Percentiles rank a stretch among this genome's conserved stretches.
phyloP scores from a whole-genome alignment of 2,113 vertebrate species.

The Spea multiplicata region DNA sequence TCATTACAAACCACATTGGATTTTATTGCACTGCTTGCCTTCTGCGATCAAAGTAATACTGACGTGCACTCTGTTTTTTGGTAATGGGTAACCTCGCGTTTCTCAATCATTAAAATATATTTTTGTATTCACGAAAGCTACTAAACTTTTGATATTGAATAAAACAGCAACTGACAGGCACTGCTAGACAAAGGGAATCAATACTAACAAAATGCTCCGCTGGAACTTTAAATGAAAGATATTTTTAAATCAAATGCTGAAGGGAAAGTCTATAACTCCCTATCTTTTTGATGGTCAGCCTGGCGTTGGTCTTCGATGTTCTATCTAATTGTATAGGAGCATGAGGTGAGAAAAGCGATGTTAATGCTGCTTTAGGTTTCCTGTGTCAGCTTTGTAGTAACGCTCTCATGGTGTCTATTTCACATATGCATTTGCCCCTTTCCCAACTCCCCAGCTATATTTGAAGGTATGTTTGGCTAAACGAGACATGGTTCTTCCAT shows the following conservation, averaged over 20 bases:
- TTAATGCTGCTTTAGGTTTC: no score
- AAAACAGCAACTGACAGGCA: constrained; percentile 12
- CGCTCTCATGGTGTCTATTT: no score
- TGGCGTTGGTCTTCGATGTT: not conserved
- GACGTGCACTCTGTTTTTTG: no score
- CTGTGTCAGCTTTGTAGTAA: no score
- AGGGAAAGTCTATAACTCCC: not conserved
- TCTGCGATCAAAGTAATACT: no score
- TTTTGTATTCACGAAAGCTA: constrained; percentile 4
- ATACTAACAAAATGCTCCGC: constrained; percentile 30
- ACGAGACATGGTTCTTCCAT: no score
- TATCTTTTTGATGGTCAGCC: not conserved
- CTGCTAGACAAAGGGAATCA: constrained; percentile 24
- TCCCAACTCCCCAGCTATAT: no score
- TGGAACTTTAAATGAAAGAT: constrained; percentile 19
- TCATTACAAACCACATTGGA: no score
- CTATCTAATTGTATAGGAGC: not conserved
- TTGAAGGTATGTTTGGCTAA: no score
- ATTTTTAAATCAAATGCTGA: not conserved
- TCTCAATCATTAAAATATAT: constrained; percentile 8
- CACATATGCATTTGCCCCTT: no score
- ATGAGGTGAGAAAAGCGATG: not conserved
- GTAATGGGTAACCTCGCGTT: no score
- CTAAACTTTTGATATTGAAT: constrained; percentile 30
- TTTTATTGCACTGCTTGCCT: no score